Conservation (phyloP, 92 coral and sea anemone species). For the Pocillopora meandrina region DNA sequence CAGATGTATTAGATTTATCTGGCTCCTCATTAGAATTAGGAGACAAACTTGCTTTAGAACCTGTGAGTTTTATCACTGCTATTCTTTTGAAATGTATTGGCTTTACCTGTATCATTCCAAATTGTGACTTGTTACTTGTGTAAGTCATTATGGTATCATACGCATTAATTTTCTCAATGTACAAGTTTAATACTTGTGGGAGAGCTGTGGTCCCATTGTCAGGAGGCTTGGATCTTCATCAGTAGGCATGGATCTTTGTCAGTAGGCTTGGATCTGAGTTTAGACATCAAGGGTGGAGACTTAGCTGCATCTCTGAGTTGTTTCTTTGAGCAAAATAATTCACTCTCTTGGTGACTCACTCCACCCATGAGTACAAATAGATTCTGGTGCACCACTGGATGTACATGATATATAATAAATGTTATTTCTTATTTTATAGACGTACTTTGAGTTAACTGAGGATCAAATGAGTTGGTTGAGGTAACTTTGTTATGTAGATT, state of each 20-base stretch:
- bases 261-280: no score
- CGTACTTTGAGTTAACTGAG: slow-evolving; percentile 79
- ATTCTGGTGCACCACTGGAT: neutral
- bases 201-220: no score
- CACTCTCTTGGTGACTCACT: no score
- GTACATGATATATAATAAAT: neutral
- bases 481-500: slow-evolving; percentile 50
- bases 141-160: no score
- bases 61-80: slow-evolving; percentile 57
- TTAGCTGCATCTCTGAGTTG: neutral
- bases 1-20: slow-evolving; percentile 93
- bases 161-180: no score
- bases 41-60: slow-evolving; percentile 80
- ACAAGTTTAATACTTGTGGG: no score
- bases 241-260: no score
- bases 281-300: neutral
- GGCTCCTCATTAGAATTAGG: slow-evolving; percentile 85
- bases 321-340: no score
- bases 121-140: no score
- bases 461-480: slow-evolving; percentile 84
- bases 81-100: neutral
- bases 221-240: no score
- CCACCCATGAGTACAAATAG: neutral
- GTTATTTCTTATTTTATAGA: slow-evolving; percentile 41
- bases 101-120: no score